Evolutionary conservation across 1,140 invertebrate species (phyloP).

Genomic region (Colletes gigas): DNA sequence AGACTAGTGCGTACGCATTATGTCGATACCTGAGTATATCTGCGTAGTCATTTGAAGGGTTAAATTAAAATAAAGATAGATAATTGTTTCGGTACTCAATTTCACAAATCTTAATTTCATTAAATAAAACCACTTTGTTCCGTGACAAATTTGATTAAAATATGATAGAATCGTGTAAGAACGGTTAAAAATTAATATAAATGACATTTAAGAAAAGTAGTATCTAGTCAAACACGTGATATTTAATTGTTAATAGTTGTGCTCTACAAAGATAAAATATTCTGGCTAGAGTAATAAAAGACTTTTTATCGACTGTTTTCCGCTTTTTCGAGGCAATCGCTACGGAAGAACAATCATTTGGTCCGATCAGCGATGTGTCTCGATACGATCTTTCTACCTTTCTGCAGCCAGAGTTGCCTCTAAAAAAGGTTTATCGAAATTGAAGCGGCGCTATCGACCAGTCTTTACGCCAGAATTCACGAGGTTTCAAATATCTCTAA

Average conservation of each 20-base stretch:
- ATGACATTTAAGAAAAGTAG: background rate
- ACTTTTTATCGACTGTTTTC: background rate
- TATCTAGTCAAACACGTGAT: background rate
- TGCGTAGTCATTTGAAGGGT: no score
- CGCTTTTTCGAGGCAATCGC: constrained; percentile 5
- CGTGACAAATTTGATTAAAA: no score
- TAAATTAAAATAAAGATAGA: no score
- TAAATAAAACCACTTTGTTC: no score
- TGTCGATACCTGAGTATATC: no score
- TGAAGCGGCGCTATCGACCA: constrained; percentile 31
- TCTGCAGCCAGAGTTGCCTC: background rate
- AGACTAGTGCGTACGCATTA: no score
- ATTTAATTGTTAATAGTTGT: background rate
- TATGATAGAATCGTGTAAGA: no score
- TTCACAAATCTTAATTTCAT: no score
- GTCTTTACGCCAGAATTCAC: constrained; percentile 26
- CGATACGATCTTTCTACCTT: constrained; percentile 24
- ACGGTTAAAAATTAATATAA: background rate
- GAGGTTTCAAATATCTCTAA: constrained; percentile 33
- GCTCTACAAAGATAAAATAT: constrained; percentile 13
- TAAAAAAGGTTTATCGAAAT: constrained; percentile 17
- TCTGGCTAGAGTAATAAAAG: constrained; percentile 5
- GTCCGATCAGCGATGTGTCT: constrained; percentile 8
- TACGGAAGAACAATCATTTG: constrained; percentile 29
- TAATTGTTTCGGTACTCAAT: no score